A percentile compares a stretch with the other conserved stretches of the same genome.
Conservation (phyloP, 2,113 vertebrate genomes). For the Bagarius yarrelli region DNA sequence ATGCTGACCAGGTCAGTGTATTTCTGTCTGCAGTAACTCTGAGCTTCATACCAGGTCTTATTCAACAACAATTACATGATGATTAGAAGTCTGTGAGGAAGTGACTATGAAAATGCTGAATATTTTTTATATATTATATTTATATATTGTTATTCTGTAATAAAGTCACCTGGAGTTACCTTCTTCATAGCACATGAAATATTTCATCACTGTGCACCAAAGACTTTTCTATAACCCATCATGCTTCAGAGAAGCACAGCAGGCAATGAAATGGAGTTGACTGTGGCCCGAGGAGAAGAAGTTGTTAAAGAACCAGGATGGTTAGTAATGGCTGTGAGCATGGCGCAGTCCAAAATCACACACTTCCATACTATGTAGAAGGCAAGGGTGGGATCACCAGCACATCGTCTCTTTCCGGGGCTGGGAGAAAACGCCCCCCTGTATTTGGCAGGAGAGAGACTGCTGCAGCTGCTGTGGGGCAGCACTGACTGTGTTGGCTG, state of each 20-base stretch:
- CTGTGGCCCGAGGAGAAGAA: too few species aligned
- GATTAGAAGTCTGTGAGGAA: background rate
- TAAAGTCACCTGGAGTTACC: conserved; percentile 46
- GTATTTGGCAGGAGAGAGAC: too few species aligned
- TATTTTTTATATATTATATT: background rate
- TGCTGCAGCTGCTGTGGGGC: too few species aligned
- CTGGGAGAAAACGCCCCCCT: too few species aligned
- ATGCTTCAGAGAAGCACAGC: conserved; percentile 17
- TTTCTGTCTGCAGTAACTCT: conserved; percentile 47
- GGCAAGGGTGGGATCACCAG: too few species aligned
- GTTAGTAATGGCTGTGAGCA: too few species aligned
- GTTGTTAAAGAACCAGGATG: too few species aligned
- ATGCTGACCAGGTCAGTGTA: conserved; percentile 55
- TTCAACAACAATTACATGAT: fast-evolving
- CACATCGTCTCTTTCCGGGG: too few species aligned
- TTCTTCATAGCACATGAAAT: conserved; percentile 58
- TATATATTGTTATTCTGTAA: background rate
- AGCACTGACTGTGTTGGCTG: too few species aligned
- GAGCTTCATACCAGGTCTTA: conserved; percentile 58
- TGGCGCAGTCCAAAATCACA: too few species aligned
- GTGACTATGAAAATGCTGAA: background rate
- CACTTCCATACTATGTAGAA: too few species aligned
- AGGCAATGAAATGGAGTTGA: too few species aligned
- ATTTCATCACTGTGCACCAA: background rate
- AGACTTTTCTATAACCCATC: background rate